Evolutionary conservation across 2,113 vertebrate species (phyloP).

Genomic region (Ageneiosus marmoratus): DNA sequence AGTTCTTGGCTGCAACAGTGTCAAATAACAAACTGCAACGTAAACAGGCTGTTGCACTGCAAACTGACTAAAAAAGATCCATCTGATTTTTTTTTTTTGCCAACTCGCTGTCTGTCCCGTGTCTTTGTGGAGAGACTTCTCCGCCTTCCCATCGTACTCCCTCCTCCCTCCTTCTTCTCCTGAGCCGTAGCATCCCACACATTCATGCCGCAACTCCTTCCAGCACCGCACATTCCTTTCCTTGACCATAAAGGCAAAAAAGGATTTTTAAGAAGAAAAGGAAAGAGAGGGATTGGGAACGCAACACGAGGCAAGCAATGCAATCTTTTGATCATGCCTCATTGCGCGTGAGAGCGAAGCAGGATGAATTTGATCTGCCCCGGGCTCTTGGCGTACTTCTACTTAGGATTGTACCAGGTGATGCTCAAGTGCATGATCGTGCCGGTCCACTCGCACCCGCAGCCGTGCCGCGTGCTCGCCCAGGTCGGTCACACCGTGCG

Average conservation of each 20-base stretch:
- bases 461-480: conserved; percentile 78
- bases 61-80: not conserved
- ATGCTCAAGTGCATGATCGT: conserved; percentile 63
- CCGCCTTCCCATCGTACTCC: conserved; percentile 47
- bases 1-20: not conserved
- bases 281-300: conserved; percentile 30
- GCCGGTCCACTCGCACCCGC: conserved; percentile 70
- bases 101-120: conserved; percentile 2
- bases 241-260: not conserved
- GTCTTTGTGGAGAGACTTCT: conserved; percentile 42
- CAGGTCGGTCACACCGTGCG: conserved; percentile 77
- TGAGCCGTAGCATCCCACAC: conserved; percentile 45
- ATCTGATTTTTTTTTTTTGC: not conserved
- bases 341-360: conserved; percentile 65
- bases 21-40: not conserved
- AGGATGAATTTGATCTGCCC: conserved; percentile 72
- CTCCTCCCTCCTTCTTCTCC: conserved; percentile 39
- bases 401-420: conserved; percentile 62
- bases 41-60: not conserved
- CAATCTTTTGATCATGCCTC: conserved; percentile 63
- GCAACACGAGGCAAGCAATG: conserved; percentile 68
- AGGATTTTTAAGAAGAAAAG: conserved; percentile 14
- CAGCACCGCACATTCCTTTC: conserved; percentile 55
- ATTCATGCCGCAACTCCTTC: conserved; percentile 59
- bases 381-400: conserved; percentile 65